Conservation (phyloP, 2,888 invertebrate species). For the Leptinotarsa rubiginosa region DNA sequence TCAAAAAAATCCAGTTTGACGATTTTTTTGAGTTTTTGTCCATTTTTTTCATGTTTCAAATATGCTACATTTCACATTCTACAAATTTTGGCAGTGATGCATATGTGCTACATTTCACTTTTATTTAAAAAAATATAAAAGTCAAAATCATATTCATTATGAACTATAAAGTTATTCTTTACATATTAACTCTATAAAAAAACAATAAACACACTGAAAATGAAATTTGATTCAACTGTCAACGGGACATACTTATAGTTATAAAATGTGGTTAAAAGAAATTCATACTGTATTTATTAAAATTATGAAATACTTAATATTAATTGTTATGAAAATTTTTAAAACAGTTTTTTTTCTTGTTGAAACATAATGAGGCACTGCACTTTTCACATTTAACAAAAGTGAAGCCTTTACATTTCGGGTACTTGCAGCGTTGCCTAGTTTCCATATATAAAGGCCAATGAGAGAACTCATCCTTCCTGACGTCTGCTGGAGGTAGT, state of each 20-base stretch:
- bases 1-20: not conserved
- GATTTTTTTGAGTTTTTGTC: not conserved
- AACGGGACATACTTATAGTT: not conserved
- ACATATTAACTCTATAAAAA: not conserved
- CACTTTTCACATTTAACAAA: not conserved
- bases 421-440: constrained; percentile 7
- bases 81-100: not conserved
- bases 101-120: not conserved
- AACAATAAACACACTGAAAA: constrained; percentile 1
- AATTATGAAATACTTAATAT: constrained; percentile 1
- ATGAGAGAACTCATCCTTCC: constrained; percentile 14
- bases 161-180: not conserved
- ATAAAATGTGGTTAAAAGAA: constrained; percentile 1
- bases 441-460: constrained; percentile 12
- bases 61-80: constrained; percentile 1
- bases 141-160: not conserved
- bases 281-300: not conserved
- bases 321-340: not conserved
- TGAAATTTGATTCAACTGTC: not conserved
- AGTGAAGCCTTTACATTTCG: constrained; percentile 4
- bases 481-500: constrained; percentile 11
- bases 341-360: constrained; percentile 17
- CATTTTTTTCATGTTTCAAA: constrained; percentile 1
- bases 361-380: constrained; percentile 5
- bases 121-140: constrained; percentile 1